Evolutionary conservation across 2,113 vertebrate genomes (phyloP).

Genomic region (Psilopsiagon aurifrons): DNA sequence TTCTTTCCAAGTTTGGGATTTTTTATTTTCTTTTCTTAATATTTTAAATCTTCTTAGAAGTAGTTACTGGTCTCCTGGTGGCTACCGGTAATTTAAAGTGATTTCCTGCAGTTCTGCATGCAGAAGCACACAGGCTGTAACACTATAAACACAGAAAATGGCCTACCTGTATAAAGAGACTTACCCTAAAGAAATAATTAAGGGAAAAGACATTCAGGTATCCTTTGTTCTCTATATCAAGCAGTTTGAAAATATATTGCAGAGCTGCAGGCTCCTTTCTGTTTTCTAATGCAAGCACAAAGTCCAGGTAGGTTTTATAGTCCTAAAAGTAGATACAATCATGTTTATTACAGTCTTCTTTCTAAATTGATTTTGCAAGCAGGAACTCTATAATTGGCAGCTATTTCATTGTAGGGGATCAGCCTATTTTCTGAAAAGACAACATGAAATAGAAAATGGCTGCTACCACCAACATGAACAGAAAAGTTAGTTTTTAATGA

Average conservation of each 20-base stretch:
- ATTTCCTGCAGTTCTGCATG: constrained; percentile 51
- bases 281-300: constrained; percentile 97
- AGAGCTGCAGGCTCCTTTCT: constrained; percentile 96
- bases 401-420: constrained; percentile 66
- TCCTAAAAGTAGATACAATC: constrained; percentile 81
- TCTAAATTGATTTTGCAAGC: constrained; percentile 70
- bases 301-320: constrained; percentile 98
- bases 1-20: constrained; percentile 13
- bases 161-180: constrained; percentile 59
- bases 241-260: constrained; percentile 96
- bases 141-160: constrained; percentile 58
- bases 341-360: constrained; percentile 55
- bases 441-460: constrained; percentile 53
- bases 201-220: constrained; percentile 96
- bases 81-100: constrained; percentile 36
- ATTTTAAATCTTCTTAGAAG: constrained; percentile 48
- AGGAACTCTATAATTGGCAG: constrained; percentile 63
- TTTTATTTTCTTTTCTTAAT: neutral
- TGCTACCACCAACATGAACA: neutral
- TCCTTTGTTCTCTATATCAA: constrained; percentile 97
- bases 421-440: constrained; percentile 51
- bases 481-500: constrained; percentile 10
- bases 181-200: constrained; percentile 98
- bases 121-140: constrained; percentile 44
- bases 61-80: constrained; percentile 22